Conservation (phyloP, 2,113 vertebrate genomes). For the Grantiella picta region DNA sequence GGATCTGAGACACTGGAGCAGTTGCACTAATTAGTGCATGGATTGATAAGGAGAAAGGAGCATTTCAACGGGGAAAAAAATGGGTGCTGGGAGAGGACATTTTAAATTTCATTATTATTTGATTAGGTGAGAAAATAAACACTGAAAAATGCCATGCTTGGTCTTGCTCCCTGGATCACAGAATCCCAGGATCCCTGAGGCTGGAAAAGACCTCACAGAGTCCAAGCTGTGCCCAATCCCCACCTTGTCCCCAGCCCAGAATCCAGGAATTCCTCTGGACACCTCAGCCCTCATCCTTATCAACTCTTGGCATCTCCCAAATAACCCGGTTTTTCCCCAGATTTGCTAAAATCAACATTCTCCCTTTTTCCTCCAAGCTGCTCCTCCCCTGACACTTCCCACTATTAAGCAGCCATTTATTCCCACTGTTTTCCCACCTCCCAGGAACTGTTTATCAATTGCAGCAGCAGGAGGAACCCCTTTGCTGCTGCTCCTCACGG, state of each 20-base stretch:
- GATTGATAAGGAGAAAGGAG: not conserved
- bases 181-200: not conserved
- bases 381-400: not conserved
- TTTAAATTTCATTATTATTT: not conserved
- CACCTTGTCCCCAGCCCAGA: not conserved
- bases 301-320: rapidly evolving
- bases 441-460: not conserved
- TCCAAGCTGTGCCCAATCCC: not conserved
- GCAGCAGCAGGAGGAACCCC: not conserved
- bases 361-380: not conserved
- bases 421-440: not conserved
- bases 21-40: slow-evolving; percentile 19
- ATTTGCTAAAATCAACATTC: rapidly evolving
- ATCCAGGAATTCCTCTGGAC: not conserved
- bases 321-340: rapidly evolving
- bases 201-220: not conserved
- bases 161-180: not conserved
- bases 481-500: not conserved
- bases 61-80: not conserved
- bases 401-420: not conserved
- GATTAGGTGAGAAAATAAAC: not conserved
- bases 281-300: not conserved
- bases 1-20: not conserved
- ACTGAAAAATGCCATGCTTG: rapidly evolving
- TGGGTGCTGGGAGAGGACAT: not conserved